These are phyloP conservation scores for Odontocolon sp. DNA, from an alignment of 2,888 invertebrate species.

Conservation along the genomic window DNA sequence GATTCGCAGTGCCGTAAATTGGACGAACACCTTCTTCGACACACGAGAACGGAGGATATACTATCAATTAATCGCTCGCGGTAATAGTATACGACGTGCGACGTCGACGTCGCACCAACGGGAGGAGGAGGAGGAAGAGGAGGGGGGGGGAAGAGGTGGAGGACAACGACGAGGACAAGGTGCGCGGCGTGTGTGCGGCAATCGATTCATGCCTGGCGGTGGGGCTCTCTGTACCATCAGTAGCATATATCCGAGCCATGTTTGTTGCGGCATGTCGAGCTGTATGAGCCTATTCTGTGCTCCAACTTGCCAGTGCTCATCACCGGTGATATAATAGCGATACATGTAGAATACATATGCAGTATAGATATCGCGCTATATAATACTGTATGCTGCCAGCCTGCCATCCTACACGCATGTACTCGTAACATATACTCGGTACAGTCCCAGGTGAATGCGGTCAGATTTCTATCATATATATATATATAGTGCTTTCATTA, in stretches of 20 bases:
- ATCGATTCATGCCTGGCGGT: slow-evolving; percentile 67
- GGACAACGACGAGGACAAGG: slow-evolving; percentile 55
- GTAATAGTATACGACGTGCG: slow-evolving; percentile 24
- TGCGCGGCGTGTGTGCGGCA: slow-evolving; percentile 59
- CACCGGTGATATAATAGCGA: slow-evolving; percentile 24
- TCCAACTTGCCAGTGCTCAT: background rate
- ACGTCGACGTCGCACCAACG: background rate
- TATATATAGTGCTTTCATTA: too few species aligned
- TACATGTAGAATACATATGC: background rate
- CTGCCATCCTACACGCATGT: too few species aligned
- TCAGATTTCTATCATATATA: too few species aligned
- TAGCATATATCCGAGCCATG: slow-evolving; percentile 37
- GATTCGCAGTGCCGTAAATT: background rate
- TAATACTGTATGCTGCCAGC: too few species aligned
- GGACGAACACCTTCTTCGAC: slow-evolving; percentile 8
- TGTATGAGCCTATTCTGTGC: slow-evolving; percentile 37
- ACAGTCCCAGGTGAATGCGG: too few species aligned
- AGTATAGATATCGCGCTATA: too few species aligned
- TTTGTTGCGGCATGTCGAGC: slow-evolving; percentile 55
- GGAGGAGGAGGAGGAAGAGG: background rate
- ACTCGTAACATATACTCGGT: too few species aligned
- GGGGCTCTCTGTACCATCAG: background rate
- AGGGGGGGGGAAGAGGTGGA: slow-evolving; percentile 15
- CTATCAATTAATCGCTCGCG: slow-evolving; percentile 41
- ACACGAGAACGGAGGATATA: slow-evolving; percentile 32